A percentile compares a stretch with the other conserved stretches of the same genome.
Evolutionary conservation across 1,140 invertebrate genomes (phyloP).

Genomic region (Drosophila gunungcola): DNA sequence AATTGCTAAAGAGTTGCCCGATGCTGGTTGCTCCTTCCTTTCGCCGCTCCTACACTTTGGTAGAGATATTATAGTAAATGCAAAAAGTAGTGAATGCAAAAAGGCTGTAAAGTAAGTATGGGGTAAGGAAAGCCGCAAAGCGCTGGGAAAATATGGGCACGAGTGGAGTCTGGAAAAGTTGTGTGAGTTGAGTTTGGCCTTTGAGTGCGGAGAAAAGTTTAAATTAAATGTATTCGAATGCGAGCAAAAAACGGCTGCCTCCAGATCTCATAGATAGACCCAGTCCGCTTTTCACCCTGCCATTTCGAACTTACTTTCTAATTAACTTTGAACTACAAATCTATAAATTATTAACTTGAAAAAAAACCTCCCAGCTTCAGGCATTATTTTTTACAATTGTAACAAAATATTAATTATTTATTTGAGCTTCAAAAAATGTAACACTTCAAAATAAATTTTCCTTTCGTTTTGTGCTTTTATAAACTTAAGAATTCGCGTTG

Average conservation of each 20-base stretch:
- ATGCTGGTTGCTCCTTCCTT: slow-evolving; percentile 30
- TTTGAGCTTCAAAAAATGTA: no score
- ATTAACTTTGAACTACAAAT: no score
- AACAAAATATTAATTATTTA: no score
- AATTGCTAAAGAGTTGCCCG: slow-evolving; percentile 78
- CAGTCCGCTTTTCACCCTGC: no score
- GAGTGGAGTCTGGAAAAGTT: slow-evolving; percentile 50
- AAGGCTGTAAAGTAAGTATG: slow-evolving; percentile 28
- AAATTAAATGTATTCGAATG: slow-evolving; percentile 48
- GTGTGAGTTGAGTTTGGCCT: slow-evolving; percentile 20
- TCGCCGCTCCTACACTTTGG: not conserved
- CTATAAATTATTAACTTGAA: no score
- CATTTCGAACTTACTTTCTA: not conserved
- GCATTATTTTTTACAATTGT: no score
- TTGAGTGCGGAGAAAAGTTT: slow-evolving; percentile 42
- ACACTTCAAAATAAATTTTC: no score
- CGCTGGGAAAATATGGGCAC: slow-evolving; percentile 52
- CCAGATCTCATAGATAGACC: slow-evolving; percentile 4
- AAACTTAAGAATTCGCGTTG: not conserved
- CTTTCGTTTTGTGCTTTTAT: not conserved
- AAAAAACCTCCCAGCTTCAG: no score
- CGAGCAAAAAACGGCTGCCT: slow-evolving; percentile 5
- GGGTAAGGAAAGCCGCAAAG: slow-evolving; percentile 57
- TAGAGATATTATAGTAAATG: slow-evolving; percentile 35
- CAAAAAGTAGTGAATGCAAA: slow-evolving; percentile 50